Percentiles rank a stretch among this genome's conserved stretches.
Conservation (phyloP, 1,140 invertebrate species). For the Eumeta japonica region DNA sequence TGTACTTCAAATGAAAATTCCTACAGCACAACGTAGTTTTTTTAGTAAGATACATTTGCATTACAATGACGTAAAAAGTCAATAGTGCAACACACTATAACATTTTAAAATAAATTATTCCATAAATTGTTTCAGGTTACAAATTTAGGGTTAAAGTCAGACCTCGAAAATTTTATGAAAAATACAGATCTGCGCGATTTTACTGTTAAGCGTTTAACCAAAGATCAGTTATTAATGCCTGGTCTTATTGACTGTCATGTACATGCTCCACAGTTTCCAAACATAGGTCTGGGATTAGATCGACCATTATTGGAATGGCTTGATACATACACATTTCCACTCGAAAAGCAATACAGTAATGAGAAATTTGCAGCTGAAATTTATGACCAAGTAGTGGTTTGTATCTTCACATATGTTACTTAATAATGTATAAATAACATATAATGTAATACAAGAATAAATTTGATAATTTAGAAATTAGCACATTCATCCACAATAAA, state of each 20-base stretch:
- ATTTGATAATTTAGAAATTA: too few relatives aligned
- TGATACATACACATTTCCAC: slow-evolving; percentile 81
- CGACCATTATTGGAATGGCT: slow-evolving; percentile 81
- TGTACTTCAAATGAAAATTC: too few relatives aligned
- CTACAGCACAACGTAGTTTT: too few relatives aligned
- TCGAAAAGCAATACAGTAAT: slow-evolving; percentile 74
- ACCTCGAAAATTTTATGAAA: too few relatives aligned
- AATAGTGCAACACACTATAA: too few relatives aligned
- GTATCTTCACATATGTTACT: slow-evolving; percentile 28
- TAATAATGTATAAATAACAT: slow-evolving; percentile 5
- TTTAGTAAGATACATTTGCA: too few relatives aligned
- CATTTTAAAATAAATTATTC: too few relatives aligned
- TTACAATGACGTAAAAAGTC: too few relatives aligned
- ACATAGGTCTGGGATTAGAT: slow-evolving; percentile 79
- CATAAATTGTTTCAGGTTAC: slow-evolving; percentile 37
- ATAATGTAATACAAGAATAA: background rate
- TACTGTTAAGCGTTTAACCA: slow-evolving; percentile 41
- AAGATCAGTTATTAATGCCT: slow-evolving; percentile 76
- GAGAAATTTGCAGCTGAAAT: slow-evolving; percentile 67
- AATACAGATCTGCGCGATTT: too few relatives aligned
- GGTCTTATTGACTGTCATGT: slow-evolving; percentile 88
- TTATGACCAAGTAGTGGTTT: slow-evolving; percentile 79
- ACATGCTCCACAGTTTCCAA: slow-evolving; percentile 85
- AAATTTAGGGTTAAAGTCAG: slow-evolving; percentile 24
- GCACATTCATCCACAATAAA: too few relatives aligned